Percentiles rank a stretch among this genome's conserved stretches.
Conservation (phyloP, 2,113 vertebrate species). For the Anhinga anhinga region DNA sequence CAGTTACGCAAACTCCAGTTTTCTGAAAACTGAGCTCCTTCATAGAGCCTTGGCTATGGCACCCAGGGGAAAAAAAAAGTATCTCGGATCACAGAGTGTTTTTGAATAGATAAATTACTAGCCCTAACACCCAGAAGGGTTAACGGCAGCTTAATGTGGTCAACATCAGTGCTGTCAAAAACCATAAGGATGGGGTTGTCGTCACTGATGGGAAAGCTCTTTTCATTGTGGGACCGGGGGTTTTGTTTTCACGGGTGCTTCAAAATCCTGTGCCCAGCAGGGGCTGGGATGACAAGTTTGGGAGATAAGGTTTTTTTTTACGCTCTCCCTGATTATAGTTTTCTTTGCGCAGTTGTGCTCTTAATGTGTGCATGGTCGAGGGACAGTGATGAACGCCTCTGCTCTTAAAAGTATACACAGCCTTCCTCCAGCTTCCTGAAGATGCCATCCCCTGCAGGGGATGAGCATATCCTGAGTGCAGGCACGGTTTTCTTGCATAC, state of each 20-base stretch:
- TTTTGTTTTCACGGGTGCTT: not conserved
- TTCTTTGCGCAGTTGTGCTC: not conserved
- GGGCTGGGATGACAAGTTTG: not conserved
- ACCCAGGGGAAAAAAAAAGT: too few species aligned
- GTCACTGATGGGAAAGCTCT: not conserved
- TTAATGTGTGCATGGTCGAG: not conserved
- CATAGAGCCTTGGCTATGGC: rapidly evolving
- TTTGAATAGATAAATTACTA: not conserved
- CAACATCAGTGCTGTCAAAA: not conserved
- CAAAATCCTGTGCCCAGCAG: not conserved
- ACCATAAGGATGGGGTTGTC: not conserved
- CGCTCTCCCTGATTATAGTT: not conserved
- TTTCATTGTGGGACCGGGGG: not conserved
- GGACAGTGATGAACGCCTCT: not conserved
- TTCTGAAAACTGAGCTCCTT: not conserved
- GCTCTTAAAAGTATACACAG: not conserved
- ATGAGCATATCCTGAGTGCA: not conserved
- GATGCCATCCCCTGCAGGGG: not conserved
- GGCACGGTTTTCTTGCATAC: not conserved
- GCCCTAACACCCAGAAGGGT: not conserved
- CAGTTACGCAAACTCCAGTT: not conserved
- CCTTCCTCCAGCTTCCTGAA: not conserved
- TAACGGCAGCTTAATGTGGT: not conserved
- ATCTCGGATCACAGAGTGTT: not conserved
- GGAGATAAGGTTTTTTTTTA: not conserved